Conservation (phyloP, 2,888 invertebrate species). For the Mimachlamys varia region DNA sequence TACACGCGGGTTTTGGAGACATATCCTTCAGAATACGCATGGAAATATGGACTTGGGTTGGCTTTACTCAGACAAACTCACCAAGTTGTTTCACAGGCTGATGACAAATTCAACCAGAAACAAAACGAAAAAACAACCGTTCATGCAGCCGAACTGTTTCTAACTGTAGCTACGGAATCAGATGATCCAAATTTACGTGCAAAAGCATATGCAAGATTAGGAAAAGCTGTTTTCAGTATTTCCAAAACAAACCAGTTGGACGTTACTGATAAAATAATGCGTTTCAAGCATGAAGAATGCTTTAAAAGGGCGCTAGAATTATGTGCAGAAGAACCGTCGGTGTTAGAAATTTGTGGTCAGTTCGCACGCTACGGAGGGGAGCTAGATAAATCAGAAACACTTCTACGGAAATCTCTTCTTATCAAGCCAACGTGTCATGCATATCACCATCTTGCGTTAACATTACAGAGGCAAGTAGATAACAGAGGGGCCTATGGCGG, state of each 20-base stretch:
- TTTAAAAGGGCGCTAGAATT: neutral
- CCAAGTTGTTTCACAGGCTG: neutral
- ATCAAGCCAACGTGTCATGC: neutral
- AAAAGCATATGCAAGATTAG: neutral
- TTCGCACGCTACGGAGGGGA: neutral
- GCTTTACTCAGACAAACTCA: neutral
- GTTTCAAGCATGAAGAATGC: neutral
- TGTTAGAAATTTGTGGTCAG: neutral
- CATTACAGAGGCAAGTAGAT: neutral
- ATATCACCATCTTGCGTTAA: neutral
- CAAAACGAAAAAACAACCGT: neutral
- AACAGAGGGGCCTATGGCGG: too few species aligned
- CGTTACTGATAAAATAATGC: neutral
- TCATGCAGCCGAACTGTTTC: neutral
- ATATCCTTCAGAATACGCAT: neutral
- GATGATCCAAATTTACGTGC: neutral
- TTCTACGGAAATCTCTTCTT: neutral
- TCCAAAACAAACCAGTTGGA: neutral
- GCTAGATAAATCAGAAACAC: neutral
- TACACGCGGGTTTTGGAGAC: too few species aligned
- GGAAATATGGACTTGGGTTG: neutral
- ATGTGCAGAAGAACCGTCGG: neutral
- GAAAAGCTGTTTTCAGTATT: neutral
- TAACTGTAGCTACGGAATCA: neutral
- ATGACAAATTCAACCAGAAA: neutral